Base-by-base conservation (phyloP, 2,113 vertebrate genomes). In the Pelvicachromis taeniatus region DNA sequence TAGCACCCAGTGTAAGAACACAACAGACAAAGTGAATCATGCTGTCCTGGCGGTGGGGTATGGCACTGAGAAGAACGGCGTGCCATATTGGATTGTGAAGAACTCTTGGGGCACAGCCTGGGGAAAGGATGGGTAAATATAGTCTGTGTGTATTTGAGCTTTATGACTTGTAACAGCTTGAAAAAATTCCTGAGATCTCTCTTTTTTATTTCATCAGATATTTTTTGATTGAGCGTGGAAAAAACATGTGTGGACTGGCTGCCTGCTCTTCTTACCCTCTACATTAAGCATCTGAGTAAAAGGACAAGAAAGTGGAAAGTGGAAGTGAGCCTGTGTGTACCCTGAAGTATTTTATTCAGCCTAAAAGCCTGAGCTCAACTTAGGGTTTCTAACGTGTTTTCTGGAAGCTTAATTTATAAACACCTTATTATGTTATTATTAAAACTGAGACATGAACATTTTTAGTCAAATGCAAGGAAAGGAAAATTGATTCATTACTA, bases 11-110 rank as follows among this genome's bases (percentile, higher is more conserved):
- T 98, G 98, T 7, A 78, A 95, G 59, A 96, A 96, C 78, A 97
- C 96, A 19, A 95, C 97, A 0, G 97, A 98, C 85, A 96, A 80
- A 83, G 97, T 98, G 70, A 98, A 98, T 94, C 97, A 98, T 0
- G 97, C 97, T 0, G 98, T 98, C 6, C 95, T 98, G 6, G 97
- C 98, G 1, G 97, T 98, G 42, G 97, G 98, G 12, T 98, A 97
- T 0, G 96, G 95, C 1, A 3, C 13, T 2, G 90, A 96, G n/a
- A 77, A 97, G 21, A 86, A 92, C 0, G 94, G 96, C 1, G 85
- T 11, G 2, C 96, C 94, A 0, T 96, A 97, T 87, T 98, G 98
- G 98, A 98, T 98, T 0, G 97, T 97, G 81, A 98, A 99, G 86
- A 99, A 99, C 93, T 98, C 97, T 7, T 98, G 97, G 97, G 96